A percentile compares a stretch with the other conserved stretches of the same genome.
phyloP scores from a whole-genome alignment of 1,140 invertebrate species.

The Penaeus chinensis region DNA sequence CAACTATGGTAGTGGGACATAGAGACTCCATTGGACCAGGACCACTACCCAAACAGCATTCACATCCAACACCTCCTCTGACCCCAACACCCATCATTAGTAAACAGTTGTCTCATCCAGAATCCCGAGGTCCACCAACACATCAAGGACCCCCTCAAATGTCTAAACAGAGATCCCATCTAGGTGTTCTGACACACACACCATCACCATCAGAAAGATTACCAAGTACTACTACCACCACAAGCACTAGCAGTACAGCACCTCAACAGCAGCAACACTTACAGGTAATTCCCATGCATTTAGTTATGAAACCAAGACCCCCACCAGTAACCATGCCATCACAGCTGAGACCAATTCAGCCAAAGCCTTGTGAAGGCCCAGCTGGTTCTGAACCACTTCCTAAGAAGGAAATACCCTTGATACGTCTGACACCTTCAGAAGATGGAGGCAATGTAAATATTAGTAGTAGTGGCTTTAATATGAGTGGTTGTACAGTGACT shows the following conservation, averaged over 20 bases:
- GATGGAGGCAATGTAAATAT: constrained; percentile 24
- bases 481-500: constrained; percentile 11
- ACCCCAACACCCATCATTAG: constrained; percentile 68
- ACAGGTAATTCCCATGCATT: constrained; percentile 63
- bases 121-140: constrained; percentile 25
- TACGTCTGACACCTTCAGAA: constrained; percentile 60
- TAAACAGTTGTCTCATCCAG: constrained; percentile 49
- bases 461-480: constrained; percentile 1
- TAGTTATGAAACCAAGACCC: constrained; percentile 63
- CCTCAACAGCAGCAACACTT: constrained; percentile 38
- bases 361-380: constrained; percentile 44
- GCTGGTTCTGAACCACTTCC: constrained; percentile 31
- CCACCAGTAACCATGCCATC: constrained; percentile 57
- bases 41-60: constrained; percentile 56
- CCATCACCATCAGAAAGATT: constrained; percentile 35
- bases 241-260: constrained; percentile 16
- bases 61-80: constrained; percentile 66
- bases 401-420: constrained; percentile 54
- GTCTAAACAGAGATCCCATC: constrained; percentile 61
- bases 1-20: constrained; percentile 55
- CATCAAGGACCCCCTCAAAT: constrained; percentile 48
- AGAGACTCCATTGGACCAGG: constrained; percentile 17
- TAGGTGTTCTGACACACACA: constrained; percentile 55
- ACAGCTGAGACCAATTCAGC: constrained; percentile 60
- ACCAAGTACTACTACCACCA: constrained; percentile 11